Evolutionary conservation across 2,888 invertebrate species (phyloP).

Genomic region (Holacanthella duospinosa): DNA sequence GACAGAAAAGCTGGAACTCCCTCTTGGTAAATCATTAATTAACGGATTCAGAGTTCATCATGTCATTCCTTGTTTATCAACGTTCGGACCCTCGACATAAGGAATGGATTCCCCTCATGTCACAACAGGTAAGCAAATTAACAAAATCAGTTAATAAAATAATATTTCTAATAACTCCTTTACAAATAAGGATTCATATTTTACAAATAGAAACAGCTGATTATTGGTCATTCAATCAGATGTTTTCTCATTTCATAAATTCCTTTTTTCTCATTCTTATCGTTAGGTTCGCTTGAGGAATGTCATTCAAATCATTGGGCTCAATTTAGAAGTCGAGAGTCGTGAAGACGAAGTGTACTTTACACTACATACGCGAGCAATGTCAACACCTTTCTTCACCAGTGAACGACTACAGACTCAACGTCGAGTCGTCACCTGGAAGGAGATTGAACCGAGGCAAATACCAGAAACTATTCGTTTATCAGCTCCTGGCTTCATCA

Average conservation of each 20-base stretch:
- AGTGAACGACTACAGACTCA: constrained; percentile 56
- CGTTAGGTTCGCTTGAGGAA: constrained; percentile 50
- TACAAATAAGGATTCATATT: too few relatives aligned
- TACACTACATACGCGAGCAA: constrained; percentile 66
- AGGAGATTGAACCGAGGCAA: constrained; percentile 52
- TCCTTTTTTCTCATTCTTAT: background rate
- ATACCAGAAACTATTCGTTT: constrained; percentile 18
- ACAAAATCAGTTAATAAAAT: too few relatives aligned
- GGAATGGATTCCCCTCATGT: constrained; percentile 68
- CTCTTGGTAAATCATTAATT: too few relatives aligned
- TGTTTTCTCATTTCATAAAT: too few relatives aligned
- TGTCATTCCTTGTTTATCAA: constrained; percentile 37
- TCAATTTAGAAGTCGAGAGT: constrained; percentile 45
- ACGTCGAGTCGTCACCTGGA: constrained; percentile 67
- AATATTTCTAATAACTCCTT: too few relatives aligned
- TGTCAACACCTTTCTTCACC: constrained; percentile 73
- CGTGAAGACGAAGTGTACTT: constrained; percentile 44
- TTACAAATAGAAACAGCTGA: too few relatives aligned
- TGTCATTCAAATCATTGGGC: constrained; percentile 61
- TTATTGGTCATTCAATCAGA: too few relatives aligned
- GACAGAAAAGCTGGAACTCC: too few relatives aligned
- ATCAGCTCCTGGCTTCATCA: constrained; percentile 42
- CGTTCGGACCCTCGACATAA: constrained; percentile 53
- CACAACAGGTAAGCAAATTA: constrained; percentile 71
- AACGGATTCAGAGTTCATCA: constrained; percentile 6